Evolutionary conservation across 2,113 vertebrate genomes (phyloP), one percentile per base, ranked within the genome.

Genomic region (Aldabrachelys gigantea): DNA sequence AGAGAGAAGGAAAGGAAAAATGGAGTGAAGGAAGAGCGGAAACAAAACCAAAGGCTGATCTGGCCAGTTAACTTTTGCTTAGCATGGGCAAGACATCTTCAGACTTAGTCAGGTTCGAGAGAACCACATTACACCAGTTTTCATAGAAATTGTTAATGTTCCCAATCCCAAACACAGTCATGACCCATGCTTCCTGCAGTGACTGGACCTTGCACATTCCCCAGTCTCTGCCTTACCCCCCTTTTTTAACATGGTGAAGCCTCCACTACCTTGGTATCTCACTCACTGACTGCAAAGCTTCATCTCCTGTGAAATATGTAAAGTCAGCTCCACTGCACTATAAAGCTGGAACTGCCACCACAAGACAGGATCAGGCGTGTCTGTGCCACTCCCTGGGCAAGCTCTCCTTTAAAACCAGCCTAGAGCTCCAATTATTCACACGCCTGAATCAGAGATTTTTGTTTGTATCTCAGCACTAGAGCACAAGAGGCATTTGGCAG

Each of bases 161-260:
- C 83, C 94, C 95, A 80, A 80, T 72, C 94, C 87, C 56, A 10
- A 76, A 75, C 85, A n/a, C 89, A 89, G 31, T 90, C 89, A 93
- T 7, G 22, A 90, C 82, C 59, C 90, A 82, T 78, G 52, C 89
- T 88, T 94, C 94, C 19, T 95, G 92, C 47, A 52, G 56, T 31
- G 29, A 81, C 87, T 52, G 89, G 89, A 95, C 88, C 35, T 89
- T 47, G 12, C 84, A 29, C 8, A 47, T 81, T 95, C 27, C 56
- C 82, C 88, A 88, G 75, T 59, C 25, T 44, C 76, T 53, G 41
- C 76, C 57, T 5, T 54, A 57, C 85, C 65, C 65, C 72, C 87
- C 31, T 31, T 89, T 38, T 54, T 31, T 65, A 57, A 83, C 80
- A 41, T 59, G 27, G 52, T 88, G 81, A 85, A 81, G 50, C 17